Percentiles rank a stretch among this genome's conserved stretches.
These are phyloP conservation scores for Habrosyne pyritoides DNA, from an alignment of 2,888 invertebrate genomes.

Conservation along the genomic window DNA sequence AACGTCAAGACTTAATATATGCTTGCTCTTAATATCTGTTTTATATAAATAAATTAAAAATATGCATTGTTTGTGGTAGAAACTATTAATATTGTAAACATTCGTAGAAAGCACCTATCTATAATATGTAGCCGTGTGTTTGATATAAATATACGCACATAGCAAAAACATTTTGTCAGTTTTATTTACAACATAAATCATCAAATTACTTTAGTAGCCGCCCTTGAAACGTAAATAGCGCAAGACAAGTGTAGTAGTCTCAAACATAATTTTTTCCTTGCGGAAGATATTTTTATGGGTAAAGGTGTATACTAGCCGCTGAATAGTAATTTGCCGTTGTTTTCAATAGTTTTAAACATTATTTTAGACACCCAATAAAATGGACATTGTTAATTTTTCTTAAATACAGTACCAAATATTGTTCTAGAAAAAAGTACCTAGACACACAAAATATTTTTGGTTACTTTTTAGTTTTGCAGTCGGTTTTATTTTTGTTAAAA, in stretches of 20 bases:
- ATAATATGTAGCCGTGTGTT: not conserved
- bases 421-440: too few species aligned
- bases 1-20: too few species aligned
- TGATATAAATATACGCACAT: not conserved
- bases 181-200: conserved; percentile 7
- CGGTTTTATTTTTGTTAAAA: too few species aligned
- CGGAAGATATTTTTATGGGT: not conserved
- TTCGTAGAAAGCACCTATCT: not conserved
- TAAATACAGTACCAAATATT: too few species aligned
- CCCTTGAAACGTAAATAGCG: conserved; percentile 8
- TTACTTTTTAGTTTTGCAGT: too few species aligned
- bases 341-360: too few species aligned
- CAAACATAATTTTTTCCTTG: not conserved
- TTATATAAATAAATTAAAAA: too few species aligned
- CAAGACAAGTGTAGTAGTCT: not conserved
- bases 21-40: too few species aligned
- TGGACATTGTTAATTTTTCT: too few species aligned
- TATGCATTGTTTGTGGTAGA: not conserved
- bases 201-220: conserved; percentile 5
- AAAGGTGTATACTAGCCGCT: not conserved
- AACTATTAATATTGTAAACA: not conserved
- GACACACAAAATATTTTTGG: too few species aligned
- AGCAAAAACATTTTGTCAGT: conserved; percentile 1
- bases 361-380: too few species aligned
- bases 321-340: too few species aligned